phyloP scores from a whole-genome alignment of 2,888 invertebrate genomes.

The Rhorus exstirpatorius region DNA sequence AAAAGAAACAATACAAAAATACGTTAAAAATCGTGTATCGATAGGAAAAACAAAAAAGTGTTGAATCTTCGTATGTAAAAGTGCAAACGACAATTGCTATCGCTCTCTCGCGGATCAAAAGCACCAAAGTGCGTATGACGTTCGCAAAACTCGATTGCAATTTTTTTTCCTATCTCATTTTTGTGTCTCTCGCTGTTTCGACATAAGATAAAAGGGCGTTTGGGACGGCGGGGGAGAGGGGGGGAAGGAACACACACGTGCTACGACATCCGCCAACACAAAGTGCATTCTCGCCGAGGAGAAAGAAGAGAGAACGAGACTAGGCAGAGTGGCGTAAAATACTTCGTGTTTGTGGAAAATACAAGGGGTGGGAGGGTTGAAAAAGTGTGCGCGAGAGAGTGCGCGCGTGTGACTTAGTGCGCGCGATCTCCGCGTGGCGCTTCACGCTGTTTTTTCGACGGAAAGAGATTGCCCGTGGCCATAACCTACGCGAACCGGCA shows the following conservation, averaged over 20 bases:
- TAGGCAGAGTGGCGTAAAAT: constrained; percentile 21
- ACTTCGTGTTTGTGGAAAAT: constrained; percentile 60
- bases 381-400: constrained; percentile 32
- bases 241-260: constrained; percentile 68
- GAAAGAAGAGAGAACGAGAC: constrained; percentile 37
- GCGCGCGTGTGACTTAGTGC: constrained; percentile 41
- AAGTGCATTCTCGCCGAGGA: constrained; percentile 40
- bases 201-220: constrained; percentile 61
- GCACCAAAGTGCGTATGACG: neutral
- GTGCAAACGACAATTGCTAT: neutral
- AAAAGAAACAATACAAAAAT: constrained; percentile 16
- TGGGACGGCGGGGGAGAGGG: too few species aligned
- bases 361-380: constrained; percentile 26
- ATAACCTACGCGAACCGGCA: constrained; percentile 78
- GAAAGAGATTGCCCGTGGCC: constrained; percentile 75
- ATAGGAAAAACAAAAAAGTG: neutral
- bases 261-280: constrained; percentile 55
- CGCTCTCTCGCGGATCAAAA: neutral
- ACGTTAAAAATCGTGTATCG: neutral
- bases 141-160: neutral
- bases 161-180: neutral
- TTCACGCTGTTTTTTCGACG: constrained; percentile 81
- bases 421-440: constrained; percentile 81
- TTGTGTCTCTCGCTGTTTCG: neutral
- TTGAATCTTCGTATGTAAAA: neutral